phyloP scores from a whole-genome alignment of 2,888 invertebrate genomes.

The Brachylomia viminalis region DNA sequence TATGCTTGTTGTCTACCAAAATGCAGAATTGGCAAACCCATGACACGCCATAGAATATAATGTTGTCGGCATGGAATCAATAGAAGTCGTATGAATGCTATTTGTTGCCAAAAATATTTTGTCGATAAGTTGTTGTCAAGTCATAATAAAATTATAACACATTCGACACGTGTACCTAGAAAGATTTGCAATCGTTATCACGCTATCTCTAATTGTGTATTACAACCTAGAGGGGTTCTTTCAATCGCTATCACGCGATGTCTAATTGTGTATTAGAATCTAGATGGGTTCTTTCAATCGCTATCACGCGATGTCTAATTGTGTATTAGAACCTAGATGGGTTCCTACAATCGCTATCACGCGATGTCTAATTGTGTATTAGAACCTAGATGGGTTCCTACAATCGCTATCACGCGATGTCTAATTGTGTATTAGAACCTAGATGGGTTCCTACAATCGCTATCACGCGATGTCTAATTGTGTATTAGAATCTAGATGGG shows the following conservation, averaged over 20 bases:
- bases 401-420: too few relatives aligned
- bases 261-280: neutral
- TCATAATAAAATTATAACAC: conserved; percentile 3
- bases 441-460: conserved; percentile 3
- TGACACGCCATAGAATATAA: neutral
- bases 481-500: neutral
- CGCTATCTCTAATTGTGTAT: conserved; percentile 5
- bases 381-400: neutral
- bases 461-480: conserved; percentile 9
- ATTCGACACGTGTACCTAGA: conserved; percentile 32
- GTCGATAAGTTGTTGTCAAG: conserved; percentile 43
- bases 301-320: too few relatives aligned
- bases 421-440: too few relatives aligned
- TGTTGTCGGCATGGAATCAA: conserved; percentile 29
- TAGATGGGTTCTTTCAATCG: neutral
- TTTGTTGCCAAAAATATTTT: conserved; percentile 47
- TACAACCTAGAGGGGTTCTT: neutral
- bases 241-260: conserved; percentile 12
- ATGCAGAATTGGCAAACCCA: conserved; percentile 43
- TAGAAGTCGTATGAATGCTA: conserved; percentile 17
- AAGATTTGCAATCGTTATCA: conserved; percentile 14
- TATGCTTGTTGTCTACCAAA: neutral
- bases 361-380: conserved; percentile 7
- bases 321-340: neutral
- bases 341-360: conserved; percentile 15